Percentiles rank a stretch among this genome's conserved stretches.
phyloP scores from a whole-genome alignment of 2,113 vertebrate genomes.

The Castor canadensis region DNA sequence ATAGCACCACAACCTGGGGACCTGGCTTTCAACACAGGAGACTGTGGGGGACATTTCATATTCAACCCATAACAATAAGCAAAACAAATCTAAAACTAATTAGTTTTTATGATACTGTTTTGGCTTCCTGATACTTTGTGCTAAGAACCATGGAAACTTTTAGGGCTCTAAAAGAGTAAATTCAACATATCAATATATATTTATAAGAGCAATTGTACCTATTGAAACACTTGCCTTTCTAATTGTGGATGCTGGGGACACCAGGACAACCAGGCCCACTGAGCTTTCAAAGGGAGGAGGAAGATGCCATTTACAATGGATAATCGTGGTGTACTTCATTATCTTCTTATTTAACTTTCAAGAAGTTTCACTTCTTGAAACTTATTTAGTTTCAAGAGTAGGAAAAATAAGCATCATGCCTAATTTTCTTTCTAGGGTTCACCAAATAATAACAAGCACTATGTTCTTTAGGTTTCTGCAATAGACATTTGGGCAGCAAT shows the following conservation, averaged over 20 bases:
- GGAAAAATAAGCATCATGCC: not conserved
- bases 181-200: too few species aligned
- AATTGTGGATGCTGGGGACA: fast-evolving
- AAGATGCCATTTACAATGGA: not conserved
- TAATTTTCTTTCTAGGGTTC: not conserved
- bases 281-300: not conserved
- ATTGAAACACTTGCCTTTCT: not conserved
- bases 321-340: fast-evolving
- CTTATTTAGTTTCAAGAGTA: not conserved
- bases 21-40: not conserved
- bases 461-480: not conserved
- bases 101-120: not conserved
- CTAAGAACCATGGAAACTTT: not conserved
- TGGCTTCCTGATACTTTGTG: not conserved
- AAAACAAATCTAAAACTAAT: not conserved
- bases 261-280: not conserved
- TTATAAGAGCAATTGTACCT: not conserved
- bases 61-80: not conserved
- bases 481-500: not conserved
- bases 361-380: too few species aligned
- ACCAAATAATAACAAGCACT: not conserved
- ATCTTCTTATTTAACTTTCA: too few species aligned
- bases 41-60: not conserved
- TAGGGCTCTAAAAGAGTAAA: not conserved
- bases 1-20: too few species aligned